phyloP scores from a whole-genome alignment of 2,113 vertebrate species.

The Chrysemys picta region DNA sequence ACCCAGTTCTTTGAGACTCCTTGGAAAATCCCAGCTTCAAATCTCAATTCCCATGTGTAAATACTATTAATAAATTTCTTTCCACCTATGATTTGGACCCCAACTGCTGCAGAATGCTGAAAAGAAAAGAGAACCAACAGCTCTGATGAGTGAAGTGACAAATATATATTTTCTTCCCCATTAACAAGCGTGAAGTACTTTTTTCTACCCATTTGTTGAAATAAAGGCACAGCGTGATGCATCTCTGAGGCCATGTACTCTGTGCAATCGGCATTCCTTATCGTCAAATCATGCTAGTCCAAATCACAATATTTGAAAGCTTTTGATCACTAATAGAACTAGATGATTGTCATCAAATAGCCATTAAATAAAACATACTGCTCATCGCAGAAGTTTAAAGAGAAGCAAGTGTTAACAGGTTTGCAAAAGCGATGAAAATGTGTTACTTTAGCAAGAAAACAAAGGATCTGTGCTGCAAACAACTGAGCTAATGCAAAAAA shows the following conservation, averaged over 20 bases:
- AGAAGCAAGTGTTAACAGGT: background rate
- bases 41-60: background rate
- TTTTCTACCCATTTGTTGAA: background rate
- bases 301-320: background rate
- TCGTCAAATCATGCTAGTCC: background rate
- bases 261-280: background rate
- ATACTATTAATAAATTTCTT: background rate
- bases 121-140: background rate
- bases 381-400: background rate
- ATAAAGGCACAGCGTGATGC: background rate
- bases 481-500: background rate
- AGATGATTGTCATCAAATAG: background rate
- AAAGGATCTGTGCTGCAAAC: background rate
- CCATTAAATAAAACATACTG: background rate
- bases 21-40: background rate
- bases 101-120: background rate
- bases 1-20: background rate
- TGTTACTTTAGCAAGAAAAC: background rate
- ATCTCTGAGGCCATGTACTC: background rate
- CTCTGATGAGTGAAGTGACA: background rate
- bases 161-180: background rate
- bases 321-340: conserved; percentile 24
- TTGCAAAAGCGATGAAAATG: background rate
- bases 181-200: background rate
- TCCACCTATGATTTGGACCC: background rate